Base-by-base conservation (phyloP, 2,888 invertebrate genomes). In the Coenonympha arcania region DNA sequence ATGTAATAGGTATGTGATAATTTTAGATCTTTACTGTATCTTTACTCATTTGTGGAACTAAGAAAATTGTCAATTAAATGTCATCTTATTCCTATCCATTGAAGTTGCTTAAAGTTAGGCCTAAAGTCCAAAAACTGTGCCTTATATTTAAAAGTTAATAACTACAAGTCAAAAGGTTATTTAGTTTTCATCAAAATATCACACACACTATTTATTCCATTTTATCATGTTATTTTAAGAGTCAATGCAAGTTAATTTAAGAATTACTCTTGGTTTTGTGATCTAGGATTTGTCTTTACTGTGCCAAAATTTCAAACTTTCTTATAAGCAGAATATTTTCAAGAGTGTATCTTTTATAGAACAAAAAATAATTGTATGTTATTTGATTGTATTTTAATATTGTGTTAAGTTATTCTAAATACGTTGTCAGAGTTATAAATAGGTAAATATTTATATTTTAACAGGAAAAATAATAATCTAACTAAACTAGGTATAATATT, bases 101-200 rank as follows among this genome's bases (percentile, higher is more conserved):
- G 2, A 24, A 24, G 13, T 13, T 39, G 8, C 15, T 9, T 6
- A 15, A 6, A 22, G 24, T 19, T 31, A 42, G 28, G 42, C 20
- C 31, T 13, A 20, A 42, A 20, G 42, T 42, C 42, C 42, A 13
- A 42, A 56, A 45, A 44, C 64, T 66, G 79, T 79, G 79, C 79
- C 79, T 79, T 79, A 76, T 76, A 75, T 52, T 51, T 52, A 50
- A 41, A 36, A 50, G 20, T 47, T 54, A 54, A 36, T 45, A n/a
- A n/a, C n/a, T n/a, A 22, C 3, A 41, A 41, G 28, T 8, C n/a
- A 28, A 28, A 6, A 24, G 22, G 24, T 15, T 36, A 8, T 15
- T 24, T 15, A 20, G 13, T 13, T 18, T 30, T 31, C 28, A 42
- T 42, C 13, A 30, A 39, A 31, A 30, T 30, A 13, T 42, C 42